Base-by-base conservation (phyloP, 2,113 vertebrate genomes). In the Phainopepla nitens region DNA sequence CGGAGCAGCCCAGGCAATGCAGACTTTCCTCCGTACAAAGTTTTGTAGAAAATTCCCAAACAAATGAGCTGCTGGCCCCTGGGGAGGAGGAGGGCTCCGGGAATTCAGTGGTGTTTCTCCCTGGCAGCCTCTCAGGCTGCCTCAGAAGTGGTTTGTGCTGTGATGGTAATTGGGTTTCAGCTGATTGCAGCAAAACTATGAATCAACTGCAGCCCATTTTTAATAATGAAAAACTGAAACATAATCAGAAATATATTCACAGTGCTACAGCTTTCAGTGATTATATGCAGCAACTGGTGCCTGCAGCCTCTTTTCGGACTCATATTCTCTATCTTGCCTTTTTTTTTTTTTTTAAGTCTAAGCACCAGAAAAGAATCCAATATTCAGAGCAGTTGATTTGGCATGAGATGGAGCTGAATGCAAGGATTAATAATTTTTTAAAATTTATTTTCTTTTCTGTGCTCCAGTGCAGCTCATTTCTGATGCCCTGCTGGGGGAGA, bases 161-260 rank as follows among this genome's bases (percentile, higher is more conserved):
- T 33, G 94, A 77, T 87, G 90, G 94, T 84, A 97, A 96, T 96
- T 94, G 80, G 53, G 45, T 97, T 96, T 96, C 93, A 90, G 76
- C 70, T 97, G 95, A 96, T 93, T 91, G 95, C 88, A 90, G 93
- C 76, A 79, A 88, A 96, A 87, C 91, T 53, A 92, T 95, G 92
- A 94, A 96, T 96, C 96, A 97, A 75, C 94, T 62, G 61, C 90
- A 92, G 82, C 80, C 91, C 82, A 14, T 90, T 89, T 92, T 92
- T 95, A 96, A 96, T 96, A 96, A 96, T 69, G 87, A 94, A 91
- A 42, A 85, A 87, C 72, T 62, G 68, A 94, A 93, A 64, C 60
- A 69, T 70, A 83, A 88, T 87, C 93, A 95, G 77, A 87, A 93
- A 93, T 86, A 19, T 13, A 92, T 83, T 93, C 36, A 24, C 82